Conservation (phyloP, 2,888 invertebrate species). For the Polydrusus cervinus region DNA sequence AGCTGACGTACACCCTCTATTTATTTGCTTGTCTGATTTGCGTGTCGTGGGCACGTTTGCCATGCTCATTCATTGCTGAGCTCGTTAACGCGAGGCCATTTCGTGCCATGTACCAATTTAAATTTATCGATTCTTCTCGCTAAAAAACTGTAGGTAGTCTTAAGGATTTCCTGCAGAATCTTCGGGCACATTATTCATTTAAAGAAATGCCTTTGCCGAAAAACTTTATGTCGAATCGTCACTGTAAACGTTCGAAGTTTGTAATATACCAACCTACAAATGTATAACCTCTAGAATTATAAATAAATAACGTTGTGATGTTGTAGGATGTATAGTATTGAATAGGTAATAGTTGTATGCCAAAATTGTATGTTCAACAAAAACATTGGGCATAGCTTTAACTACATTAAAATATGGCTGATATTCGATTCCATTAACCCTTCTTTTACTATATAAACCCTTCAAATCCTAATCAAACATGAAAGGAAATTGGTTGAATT, state of each 20-base stretch:
- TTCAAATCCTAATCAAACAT: not conserved
- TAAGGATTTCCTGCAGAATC: conserved; percentile 47
- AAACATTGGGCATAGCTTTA: no score
- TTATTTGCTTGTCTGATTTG: conserved; percentile 39
- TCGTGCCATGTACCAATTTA: conserved; percentile 50
- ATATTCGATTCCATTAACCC: not conserved
- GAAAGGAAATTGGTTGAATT: conserved; percentile 22
- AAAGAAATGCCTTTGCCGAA: conserved; percentile 2
- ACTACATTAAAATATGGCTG: no score
- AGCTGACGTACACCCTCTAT: not conserved
- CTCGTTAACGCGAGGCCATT: conserved; percentile 46
- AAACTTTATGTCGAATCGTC: no score
- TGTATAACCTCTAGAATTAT: no score
- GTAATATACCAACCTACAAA: no score
- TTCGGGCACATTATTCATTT: conserved; percentile 41
- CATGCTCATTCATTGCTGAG: conserved; percentile 39
- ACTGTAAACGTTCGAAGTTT: no score
- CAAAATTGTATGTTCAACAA: no score
- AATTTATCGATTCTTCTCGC: conserved; percentile 53
- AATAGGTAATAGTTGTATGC: no score
- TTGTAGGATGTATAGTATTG: no score
- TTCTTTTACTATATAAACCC: not conserved
- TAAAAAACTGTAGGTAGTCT: conserved; percentile 52
- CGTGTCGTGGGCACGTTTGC: conserved; percentile 49
- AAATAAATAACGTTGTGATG: no score